Evolutionary conservation across 2,113 vertebrate species (phyloP).

Genomic region (Chaetorhynchus papuensis): DNA sequence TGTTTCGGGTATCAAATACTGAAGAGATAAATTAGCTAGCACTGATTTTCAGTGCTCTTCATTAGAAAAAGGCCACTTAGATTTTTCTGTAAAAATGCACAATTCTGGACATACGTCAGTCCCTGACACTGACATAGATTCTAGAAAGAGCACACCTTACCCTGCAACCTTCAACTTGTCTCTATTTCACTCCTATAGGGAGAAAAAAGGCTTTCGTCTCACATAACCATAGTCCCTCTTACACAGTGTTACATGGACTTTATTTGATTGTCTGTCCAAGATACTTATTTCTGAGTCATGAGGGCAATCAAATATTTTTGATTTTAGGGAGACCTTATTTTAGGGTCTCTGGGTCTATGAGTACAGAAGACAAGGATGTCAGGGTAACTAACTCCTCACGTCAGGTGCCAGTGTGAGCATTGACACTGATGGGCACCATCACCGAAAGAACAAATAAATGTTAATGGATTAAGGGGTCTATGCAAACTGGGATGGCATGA

Average conservation of each 20-base stretch:
- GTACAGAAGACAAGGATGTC: not conserved
- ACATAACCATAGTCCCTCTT: not conserved
- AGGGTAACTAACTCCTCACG: not conserved
- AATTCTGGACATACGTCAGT: not conserved
- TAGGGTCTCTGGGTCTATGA: not conserved
- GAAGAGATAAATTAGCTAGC: not conserved
- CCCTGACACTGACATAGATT: not conserved
- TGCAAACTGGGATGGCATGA: not conserved
- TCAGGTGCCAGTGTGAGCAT: not conserved
- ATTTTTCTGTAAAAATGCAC: not conserved
- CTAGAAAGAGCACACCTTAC: not conserved
- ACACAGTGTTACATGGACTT: not conserved
- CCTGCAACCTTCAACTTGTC: not conserved
- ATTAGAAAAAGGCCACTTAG: not conserved
- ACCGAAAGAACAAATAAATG: not conserved
- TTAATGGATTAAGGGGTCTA: not conserved
- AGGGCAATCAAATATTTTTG: not conserved
- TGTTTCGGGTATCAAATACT: not conserved
- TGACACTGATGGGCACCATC: not conserved
- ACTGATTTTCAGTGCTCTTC: not conserved
- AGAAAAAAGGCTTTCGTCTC: not conserved
- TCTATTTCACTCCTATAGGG: not conserved
- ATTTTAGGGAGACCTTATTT: not conserved
- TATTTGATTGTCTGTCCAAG: not conserved
- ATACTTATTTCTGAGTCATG: not conserved